phyloP scores from a whole-genome alignment of 2,797 vertebrate genomes.

The Prionace glauca region DNA sequence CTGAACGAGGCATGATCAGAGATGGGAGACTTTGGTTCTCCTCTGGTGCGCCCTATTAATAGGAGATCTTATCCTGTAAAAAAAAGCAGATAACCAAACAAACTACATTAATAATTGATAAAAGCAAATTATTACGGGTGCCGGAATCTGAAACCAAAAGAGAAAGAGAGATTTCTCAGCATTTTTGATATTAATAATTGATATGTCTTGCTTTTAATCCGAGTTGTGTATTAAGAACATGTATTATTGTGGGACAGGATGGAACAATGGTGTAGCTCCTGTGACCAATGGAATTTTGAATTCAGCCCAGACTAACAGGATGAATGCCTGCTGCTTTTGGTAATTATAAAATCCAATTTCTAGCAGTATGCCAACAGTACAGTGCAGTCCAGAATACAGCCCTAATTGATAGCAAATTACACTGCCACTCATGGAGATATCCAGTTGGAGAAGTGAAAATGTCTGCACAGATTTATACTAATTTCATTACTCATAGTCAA shows the following conservation, averaged over 20 bases:
- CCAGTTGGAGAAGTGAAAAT: not conserved
- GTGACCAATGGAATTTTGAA: not conserved
- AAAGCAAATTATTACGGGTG: no score
- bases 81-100: not conserved
- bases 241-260: not conserved
- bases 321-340: not conserved
- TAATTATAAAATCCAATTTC: slow-evolving; percentile 13
- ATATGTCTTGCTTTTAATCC: not conserved
- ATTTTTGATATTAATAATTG: not conserved
- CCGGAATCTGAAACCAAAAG: no score
- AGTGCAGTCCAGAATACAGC: not conserved
- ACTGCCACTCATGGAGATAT: not conserved
- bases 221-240: not conserved
- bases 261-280: not conserved
- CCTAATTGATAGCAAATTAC: slow-evolving; percentile 6
- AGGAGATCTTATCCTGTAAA: not conserved
- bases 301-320: not conserved
- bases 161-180: no score
- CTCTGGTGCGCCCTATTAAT: not conserved
- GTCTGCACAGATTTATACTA: not conserved
- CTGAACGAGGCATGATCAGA: not conserved
- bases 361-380: not conserved
- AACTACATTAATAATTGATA: not conserved
- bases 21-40: not conserved
- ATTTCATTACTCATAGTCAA: not conserved